phyloP scores from a whole-genome alignment of 2,888 invertebrate species.

The Yponomeuta evonymella region DNA sequence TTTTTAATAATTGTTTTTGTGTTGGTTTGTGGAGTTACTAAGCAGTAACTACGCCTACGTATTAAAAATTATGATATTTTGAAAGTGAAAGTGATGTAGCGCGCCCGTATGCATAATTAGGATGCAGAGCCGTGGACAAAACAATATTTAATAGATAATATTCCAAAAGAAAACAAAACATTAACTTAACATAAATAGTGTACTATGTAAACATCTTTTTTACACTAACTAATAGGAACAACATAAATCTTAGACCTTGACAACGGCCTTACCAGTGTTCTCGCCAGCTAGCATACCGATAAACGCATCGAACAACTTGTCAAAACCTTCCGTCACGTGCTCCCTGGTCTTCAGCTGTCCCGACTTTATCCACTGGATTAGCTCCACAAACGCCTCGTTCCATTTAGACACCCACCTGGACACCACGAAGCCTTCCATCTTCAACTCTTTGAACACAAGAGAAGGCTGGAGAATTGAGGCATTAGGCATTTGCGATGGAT shows the following conservation, averaged over 20 bases:
- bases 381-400: constrained; percentile 75
- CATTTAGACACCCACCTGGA: constrained; percentile 72
- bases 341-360: constrained; percentile 81
- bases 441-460: constrained; percentile 75
- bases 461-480: constrained; percentile 68
- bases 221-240: neutral
- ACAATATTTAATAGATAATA: no score
- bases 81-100: no score
- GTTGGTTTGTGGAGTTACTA: no score
- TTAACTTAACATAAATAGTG: no score
- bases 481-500: constrained; percentile 35
- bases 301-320: constrained; percentile 81
- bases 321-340: constrained; percentile 81
- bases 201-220: neutral
- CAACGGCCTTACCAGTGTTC: constrained; percentile 81
- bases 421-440: constrained; percentile 77
- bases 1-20: no score
- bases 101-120: no score
- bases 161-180: no score
- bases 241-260: constrained; percentile 63
- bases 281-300: constrained; percentile 78
- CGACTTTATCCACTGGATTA: constrained; percentile 77
- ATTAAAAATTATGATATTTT: no score
- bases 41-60: no score
- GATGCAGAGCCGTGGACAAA: no score